These are phyloP conservation scores for Sebastes wilsoni DNA, from an alignment of 2,797 vertebrate genomes.

Conservation along the genomic window DNA sequence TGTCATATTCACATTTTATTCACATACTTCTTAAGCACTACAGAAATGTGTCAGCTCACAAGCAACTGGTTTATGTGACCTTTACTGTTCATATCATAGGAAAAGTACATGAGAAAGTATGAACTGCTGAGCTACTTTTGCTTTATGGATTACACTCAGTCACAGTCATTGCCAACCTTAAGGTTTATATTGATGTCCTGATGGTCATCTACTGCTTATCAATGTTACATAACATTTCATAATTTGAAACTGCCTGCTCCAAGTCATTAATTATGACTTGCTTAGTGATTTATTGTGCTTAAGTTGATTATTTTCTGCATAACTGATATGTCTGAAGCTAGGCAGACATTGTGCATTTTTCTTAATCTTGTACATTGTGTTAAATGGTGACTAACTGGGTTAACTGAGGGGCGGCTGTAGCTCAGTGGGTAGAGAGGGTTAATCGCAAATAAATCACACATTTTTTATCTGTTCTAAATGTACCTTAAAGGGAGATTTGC, in stretches of 20 bases:
- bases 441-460: too few relatives aligned
- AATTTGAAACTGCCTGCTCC: background rate
- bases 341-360: background rate
- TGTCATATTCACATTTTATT: background rate
- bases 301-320: background rate
- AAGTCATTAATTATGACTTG: background rate
- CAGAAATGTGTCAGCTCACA: background rate
- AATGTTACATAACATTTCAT: background rate
- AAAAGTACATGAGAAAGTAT: background rate
- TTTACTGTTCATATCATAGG: background rate
- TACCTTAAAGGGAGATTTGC: too few relatives aligned
- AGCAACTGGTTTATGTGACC: background rate
- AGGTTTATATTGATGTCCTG: background rate
- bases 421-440: too few relatives aligned
- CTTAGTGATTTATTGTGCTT: background rate
- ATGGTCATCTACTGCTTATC: background rate
- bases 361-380: background rate
- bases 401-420: too few relatives aligned
- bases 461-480: too few relatives aligned
- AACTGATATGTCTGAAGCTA: conserved; percentile 1
- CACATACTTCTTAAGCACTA: background rate
- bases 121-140: background rate
- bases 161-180: background rate
- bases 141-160: background rate
- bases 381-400: too few relatives aligned